Percentiles rank a stretch among this genome's conserved stretches.
These are phyloP conservation scores for Platorchestia sp. DNA, from an alignment of 1,140 invertebrate genomes.

Conservation along the genomic window DNA sequence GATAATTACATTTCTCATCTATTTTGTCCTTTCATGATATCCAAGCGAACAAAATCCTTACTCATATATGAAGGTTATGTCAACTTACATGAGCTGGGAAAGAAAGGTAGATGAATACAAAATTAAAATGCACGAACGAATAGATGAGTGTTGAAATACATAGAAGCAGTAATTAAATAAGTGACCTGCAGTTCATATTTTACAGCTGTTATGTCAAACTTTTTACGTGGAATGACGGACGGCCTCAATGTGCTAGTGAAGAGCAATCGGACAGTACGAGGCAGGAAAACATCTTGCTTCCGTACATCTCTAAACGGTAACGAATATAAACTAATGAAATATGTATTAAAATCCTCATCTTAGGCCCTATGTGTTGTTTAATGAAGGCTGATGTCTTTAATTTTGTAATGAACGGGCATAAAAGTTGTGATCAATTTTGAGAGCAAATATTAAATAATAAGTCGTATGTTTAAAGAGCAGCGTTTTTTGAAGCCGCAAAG, in stretches of 20 bases:
- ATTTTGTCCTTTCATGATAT: too few species aligned
- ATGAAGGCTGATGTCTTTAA: background rate
- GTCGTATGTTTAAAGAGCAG: background rate
- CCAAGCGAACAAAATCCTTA: too few species aligned
- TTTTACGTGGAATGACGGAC: background rate
- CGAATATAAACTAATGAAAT: background rate
- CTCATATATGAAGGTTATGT: too few species aligned
- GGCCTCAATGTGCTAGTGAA: background rate
- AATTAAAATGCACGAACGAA: background rate
- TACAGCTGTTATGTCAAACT: background rate
- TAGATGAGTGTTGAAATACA: background rate
- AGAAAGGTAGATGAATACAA: background rate
- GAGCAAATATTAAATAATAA: background rate
- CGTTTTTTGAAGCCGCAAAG: background rate
- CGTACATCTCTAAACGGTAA: background rate
- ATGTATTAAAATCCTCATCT: background rate
- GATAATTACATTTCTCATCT: too few species aligned
- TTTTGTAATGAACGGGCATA: background rate
- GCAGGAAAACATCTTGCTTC: background rate
- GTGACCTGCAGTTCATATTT: background rate
- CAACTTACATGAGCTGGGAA: too few species aligned
- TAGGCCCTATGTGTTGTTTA: background rate
- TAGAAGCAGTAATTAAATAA: background rate
- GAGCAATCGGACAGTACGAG: background rate
- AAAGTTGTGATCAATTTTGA: background rate